Base-by-base conservation (phyloP, 2,888 invertebrate genomes). In the Orthonychiurus folsomi region DNA sequence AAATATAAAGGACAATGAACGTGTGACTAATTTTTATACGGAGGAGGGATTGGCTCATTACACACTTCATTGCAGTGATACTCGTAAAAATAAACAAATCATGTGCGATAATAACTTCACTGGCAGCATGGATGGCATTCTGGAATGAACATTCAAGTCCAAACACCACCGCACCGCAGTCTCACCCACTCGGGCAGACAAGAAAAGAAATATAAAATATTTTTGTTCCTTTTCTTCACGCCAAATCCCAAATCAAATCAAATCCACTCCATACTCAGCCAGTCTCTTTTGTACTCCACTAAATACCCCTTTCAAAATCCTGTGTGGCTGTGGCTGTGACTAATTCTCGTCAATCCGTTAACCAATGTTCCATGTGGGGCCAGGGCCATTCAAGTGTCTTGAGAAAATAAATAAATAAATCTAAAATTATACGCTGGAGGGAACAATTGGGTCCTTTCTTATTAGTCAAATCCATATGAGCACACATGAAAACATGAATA, bases 1-100 rank as follows among this genome's bases (percentile, higher is more conserved):
- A n/a, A n/a, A n/a, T n/a, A n/a, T n/a, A n/a, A n/a, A 37, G 37
- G 37, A 37, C 37, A 37, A 37, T 37, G 37, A 37, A 37, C 37
- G 37, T 37, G 37, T 37, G 37, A 37, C 37, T 37, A 37, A 37
- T 37, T 37, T 37, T 37, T n/a, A n/a, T n/a, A n/a, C n/a, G n/a
- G n/a, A n/a, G n/a, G n/a, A n/a, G n/a, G n/a, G n/a, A 37, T 37
- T 9, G 37, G 37, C 37, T 9, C 37, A 37, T 37, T 37, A 37
- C 37, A 37, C 37, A 37, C n/a, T n/a, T n/a, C n/a, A n/a, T n/a
- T 37, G 37, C 15, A 37, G 15, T 37, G 37, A 37, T 37, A 37
- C 37, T 37, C 37, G 37, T 37, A 37, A 37, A 37, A 37, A 37
- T 37, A 37, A 37, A 37, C 37, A 37, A 37, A 37, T 37, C 37